phyloP scores from a whole-genome alignment of 2,113 vertebrate genomes.

The rabbit (Oryctolagus cuniculus) region DNA sequence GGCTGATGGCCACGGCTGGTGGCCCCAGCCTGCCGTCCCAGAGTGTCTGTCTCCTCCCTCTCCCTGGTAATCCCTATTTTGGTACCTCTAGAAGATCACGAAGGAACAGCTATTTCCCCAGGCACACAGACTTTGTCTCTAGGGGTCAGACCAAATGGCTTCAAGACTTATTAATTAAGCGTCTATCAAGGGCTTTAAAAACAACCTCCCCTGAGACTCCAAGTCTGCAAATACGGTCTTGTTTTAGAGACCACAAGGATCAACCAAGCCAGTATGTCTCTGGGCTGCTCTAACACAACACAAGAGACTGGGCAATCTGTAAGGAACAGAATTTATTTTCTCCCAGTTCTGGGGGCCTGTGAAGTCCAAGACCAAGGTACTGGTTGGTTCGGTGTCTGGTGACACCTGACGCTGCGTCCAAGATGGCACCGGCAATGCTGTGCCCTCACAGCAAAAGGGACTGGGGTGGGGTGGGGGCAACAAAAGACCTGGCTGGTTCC shows the following conservation, averaged over 20 bases:
- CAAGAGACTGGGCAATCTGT: neutral
- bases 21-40: neutral
- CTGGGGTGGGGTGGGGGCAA: neutral
- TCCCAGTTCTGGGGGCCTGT: neutral
- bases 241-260: neutral
- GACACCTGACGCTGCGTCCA: neutral
- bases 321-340: neutral
- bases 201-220: neutral
- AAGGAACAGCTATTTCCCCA: neutral
- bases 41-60: neutral
- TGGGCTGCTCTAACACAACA: neutral
- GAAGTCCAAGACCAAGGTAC: neutral
- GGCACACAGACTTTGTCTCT: neutral
- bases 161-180: neutral
- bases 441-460: neutral
- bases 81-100: neutral
- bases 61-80: neutral
- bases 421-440: neutral
- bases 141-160: neutral
- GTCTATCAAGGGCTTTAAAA: constrained; percentile 10
- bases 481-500: neutral
- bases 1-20: neutral
- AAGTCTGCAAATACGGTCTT: constrained; percentile 36
- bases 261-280: neutral
- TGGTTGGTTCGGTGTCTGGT: neutral